A percentile compares a stretch with the other conserved stretches of the same genome.
These are phyloP conservation scores for Hassar affinis DNA, from an alignment of 2,113 vertebrate genomes.

Conservation along the genomic window DNA sequence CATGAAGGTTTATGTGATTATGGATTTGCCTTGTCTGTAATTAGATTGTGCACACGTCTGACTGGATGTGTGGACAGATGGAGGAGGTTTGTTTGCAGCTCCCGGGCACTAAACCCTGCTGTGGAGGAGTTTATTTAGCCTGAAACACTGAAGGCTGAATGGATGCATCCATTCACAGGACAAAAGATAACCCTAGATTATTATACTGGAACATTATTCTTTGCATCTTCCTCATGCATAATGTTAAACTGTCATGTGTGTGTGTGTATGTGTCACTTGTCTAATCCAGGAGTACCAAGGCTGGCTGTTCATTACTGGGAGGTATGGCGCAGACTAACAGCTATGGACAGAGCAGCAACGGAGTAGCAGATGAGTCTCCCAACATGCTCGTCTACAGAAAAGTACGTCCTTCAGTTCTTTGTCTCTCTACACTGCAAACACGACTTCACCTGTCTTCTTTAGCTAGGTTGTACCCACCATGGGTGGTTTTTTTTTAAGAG, in stretches of 20 bases:
- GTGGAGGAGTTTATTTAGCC: constrained; percentile 26
- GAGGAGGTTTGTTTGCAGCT: constrained; percentile 29
- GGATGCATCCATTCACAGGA: background rate
- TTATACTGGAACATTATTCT: background rate
- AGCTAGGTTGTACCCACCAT: too few relatives aligned
- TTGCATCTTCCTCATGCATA: background rate
- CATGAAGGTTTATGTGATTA: background rate
- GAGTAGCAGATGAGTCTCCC: constrained; percentile 82
- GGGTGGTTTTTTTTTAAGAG: too few relatives aligned
- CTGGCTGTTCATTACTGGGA: constrained; percentile 55
- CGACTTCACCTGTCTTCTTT: too few relatives aligned
- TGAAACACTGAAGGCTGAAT: background rate
- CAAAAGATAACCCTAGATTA: background rate
- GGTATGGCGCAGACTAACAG: constrained; percentile 85
- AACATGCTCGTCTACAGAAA: constrained; percentile 90
- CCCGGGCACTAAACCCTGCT: constrained; percentile 15
- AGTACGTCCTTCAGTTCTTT: constrained; percentile 67
- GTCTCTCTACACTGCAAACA: background rate
- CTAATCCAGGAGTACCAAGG: constrained; percentile 34
- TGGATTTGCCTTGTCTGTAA: background rate
- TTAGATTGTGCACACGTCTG: background rate
- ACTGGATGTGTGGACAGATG: constrained; percentile 36
- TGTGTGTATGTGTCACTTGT: background rate
- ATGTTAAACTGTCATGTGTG: background rate
- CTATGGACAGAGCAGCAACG: constrained; percentile 81